Percentiles rank a stretch among this genome's conserved stretches.
Evolutionary conservation across 2,888 invertebrate genomes (phyloP).

Genomic region (Steromphala cineraria): DNA sequence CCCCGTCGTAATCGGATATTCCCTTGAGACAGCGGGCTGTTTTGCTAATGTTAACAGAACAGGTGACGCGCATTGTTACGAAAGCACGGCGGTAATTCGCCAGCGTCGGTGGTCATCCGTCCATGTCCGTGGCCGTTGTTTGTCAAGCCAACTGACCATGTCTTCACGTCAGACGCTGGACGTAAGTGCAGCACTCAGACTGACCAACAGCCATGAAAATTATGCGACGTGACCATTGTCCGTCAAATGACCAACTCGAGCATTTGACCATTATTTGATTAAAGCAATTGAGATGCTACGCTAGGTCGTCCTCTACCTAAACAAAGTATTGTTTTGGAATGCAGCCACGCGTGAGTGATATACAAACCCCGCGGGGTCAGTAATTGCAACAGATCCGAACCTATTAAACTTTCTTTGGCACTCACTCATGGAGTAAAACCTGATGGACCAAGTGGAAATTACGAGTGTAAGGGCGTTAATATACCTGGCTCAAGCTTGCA

Average conservation of each 20-base stretch:
- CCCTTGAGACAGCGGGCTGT: not conserved
- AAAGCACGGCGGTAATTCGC: not conserved
- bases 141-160: slow-evolving; percentile 14
- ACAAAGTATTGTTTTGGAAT: slow-evolving; percentile 4
- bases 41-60: not conserved
- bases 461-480: slow-evolving; percentile 1
- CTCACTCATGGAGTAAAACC: slow-evolving; percentile 6
- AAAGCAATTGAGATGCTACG: not conserved
- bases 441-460: not conserved
- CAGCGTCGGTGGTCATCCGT: not conserved
- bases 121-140: not conserved
- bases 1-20: not conserved
- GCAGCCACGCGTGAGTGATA: slow-evolving; percentile 17
- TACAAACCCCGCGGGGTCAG: not conserved
- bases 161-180: slow-evolving; percentile 12
- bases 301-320: not conserved
- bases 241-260: slow-evolving; percentile 5
- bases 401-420: slow-evolving; percentile 17
- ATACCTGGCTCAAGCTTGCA: slow-evolving; percentile 15
- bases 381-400: slow-evolving; percentile 15
- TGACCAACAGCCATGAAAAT: slow-evolving; percentile 13
- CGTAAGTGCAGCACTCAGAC: slow-evolving; percentile 13
- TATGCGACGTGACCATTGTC: slow-evolving; percentile 11
- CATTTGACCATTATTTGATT: slow-evolving; percentile 4
- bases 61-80: slow-evolving; percentile 15